Base-by-base conservation (phyloP, 2,888 invertebrate species). In the Eupithecia insigniata region DNA sequence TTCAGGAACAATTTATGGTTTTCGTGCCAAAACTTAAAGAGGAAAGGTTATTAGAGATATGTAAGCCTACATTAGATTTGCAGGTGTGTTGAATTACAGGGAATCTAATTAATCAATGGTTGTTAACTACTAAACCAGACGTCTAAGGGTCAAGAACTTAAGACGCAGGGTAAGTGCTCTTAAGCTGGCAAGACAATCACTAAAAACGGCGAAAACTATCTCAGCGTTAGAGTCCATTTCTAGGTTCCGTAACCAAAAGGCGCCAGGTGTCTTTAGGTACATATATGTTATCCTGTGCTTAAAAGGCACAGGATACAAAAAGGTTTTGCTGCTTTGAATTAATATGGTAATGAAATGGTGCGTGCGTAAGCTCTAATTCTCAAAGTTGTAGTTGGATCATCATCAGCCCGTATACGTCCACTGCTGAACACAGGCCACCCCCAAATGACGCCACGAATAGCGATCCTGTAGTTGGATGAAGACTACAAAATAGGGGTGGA, bases 401-500 rank as follows among this genome's bases (percentile, higher is more conserved):
- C n/a, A n/a, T n/a, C n/a, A n/a, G n/a, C n/a, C n/a, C n/a, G n/a
- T n/a, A n/a, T n/a, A n/a, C n/a, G n/a, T n/a, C n/a, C n/a, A n/a
- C n/a, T n/a, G n/a, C n/a, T n/a, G n/a, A n/a, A n/a, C n/a, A n/a
- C n/a, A n/a, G n/a, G n/a, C n/a, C n/a, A n/a, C n/a, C n/a, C n/a
- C n/a, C n/a, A n/a, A n/a, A n/a, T n/a, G n/a, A n/a, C n/a, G n/a
- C n/a, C n/a, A n/a, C n/a, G n/a, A n/a, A n/a, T n/a, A n/a, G n/a
- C n/a, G n/a, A n/a, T n/a, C n/a, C n/a, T 70, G 73, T 51, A 22
- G 46, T 71, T 64, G 67, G 62, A 67, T 64, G 43, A 28, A 71
- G 46, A 65, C 72, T 71, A 70, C 73, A 73, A 76, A 75, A 78
- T 76, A 74, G 73, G 68, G 75, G 70, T 73, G 74, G 77, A 72